Evolutionary conservation across 2,797 vertebrate genomes (phyloP).

Genomic region (Mionectes olivaceus): DNA sequence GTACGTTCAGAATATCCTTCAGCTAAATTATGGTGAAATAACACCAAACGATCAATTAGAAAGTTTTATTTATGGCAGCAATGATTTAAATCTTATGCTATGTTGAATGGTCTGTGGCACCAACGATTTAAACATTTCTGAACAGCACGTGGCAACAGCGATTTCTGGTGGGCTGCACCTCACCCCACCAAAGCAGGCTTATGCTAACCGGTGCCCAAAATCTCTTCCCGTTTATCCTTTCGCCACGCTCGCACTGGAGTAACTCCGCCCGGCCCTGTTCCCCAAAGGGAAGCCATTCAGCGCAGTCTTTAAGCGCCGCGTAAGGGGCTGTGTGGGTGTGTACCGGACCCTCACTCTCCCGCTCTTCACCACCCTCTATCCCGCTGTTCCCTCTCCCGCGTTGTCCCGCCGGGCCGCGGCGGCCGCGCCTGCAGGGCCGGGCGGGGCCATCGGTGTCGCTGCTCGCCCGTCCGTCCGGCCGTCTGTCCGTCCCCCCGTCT

Average conservation of each 20-base stretch:
- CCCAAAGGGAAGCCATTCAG: neutral
- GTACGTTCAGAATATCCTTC: neutral
- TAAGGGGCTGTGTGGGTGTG: neutral
- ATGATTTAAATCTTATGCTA: neutral
- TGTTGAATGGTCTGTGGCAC: neutral
- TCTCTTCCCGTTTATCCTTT: neutral
- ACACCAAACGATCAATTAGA: neutral
- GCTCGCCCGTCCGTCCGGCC: no score
- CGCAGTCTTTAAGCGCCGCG: neutral
- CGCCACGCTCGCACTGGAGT: neutral
- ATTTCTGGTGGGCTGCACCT: neutral
- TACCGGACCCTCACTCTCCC: neutral
- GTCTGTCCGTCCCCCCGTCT: no score
- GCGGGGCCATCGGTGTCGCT: no score
- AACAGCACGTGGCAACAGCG: neutral
- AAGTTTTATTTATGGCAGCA: neutral
- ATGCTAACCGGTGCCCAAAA: neutral
- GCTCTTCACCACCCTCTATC: neutral
- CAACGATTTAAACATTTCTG: neutral
- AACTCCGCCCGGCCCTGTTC: neutral
- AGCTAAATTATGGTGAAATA: neutral
- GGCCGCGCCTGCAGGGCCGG: neutral
- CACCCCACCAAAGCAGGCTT: neutral
- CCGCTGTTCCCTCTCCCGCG: neutral
- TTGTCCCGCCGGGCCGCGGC: no score